Percentiles rank a stretch among this genome's conserved stretches.
Conservation (phyloP, 2,888 invertebrate species). For the Lacanobia wlatinum region DNA sequence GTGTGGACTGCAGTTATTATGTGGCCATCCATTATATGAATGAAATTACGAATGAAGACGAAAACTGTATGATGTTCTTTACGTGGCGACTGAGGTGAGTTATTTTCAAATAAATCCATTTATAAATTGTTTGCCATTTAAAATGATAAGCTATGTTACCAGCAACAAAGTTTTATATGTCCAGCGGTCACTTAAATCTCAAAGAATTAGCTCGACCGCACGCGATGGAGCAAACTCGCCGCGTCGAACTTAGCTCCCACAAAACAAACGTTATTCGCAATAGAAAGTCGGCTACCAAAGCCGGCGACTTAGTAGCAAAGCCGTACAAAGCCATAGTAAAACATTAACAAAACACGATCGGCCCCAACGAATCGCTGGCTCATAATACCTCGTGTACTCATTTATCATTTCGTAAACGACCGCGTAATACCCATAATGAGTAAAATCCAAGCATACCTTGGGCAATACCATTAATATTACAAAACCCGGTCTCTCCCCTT, state of each 20-base stretch:
- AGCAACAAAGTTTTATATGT: constrained; percentile 30
- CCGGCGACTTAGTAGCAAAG: constrained; percentile 68
- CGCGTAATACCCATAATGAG: constrained; percentile 89
- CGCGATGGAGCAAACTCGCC: constrained; percentile 35
- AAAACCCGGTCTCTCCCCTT: constrained; percentile 79
- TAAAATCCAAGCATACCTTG: constrained; percentile 89
- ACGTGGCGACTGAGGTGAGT: background rate
- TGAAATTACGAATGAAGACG: constrained; percentile 48
- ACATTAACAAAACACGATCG: constrained; percentile 82
- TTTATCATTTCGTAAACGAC: constrained; percentile 89
- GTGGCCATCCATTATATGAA: constrained; percentile 47
- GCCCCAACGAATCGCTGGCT: constrained; percentile 76
- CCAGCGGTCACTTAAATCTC: constrained; percentile 35
- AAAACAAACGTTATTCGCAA: constrained; percentile 66
- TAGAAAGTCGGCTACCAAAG: constrained; percentile 63
- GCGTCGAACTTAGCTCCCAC: constrained; percentile 52
- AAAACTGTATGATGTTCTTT: constrained; percentile 18
- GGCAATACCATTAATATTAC: constrained; percentile 88
- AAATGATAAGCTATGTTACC: constrained; percentile 26
- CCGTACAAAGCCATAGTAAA: constrained; percentile 78
- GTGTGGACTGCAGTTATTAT: constrained; percentile 71
- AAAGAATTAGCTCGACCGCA: constrained; percentile 46
- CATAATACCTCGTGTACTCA: constrained; percentile 82
- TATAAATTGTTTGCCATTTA: constrained; percentile 7
- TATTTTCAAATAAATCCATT: constrained; percentile 10